Evolutionary conservation across 2,888 invertebrate genomes (phyloP), one percentile per base, ranked within the genome.

Genomic region (Tanypteryx hageni): DNA sequence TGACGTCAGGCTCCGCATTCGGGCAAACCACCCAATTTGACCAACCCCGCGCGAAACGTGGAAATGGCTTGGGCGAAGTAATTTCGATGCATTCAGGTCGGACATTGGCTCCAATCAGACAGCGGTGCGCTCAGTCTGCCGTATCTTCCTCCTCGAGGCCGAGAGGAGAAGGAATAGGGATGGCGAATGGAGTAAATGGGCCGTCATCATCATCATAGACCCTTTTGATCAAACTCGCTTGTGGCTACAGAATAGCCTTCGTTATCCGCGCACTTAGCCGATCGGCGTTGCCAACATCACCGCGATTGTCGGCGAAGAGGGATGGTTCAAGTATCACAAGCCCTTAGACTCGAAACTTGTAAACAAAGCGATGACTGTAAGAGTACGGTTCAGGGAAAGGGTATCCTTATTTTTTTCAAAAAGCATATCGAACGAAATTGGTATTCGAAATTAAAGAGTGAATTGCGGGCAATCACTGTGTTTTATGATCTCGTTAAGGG

Each of bases 81-180:
- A 76, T 76, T 76, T 76, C 76, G 76, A 76, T 76, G 76, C 76
- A 76, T 76, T 76, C 76, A 76, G 76, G 76, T 76, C 76, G 76
- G 76, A 76, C 76, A 76, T 76, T 76, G 76, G 76, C 76, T 76
- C 76, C 27, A 76, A 76, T 76, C 76, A 76, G 76, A 76, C 76
- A 27, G 76, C 22, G 76, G 11, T n/a, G 22, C n/a, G n/a, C 16
- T 7, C 14, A 64, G 64, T n/a, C 14, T 64, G 68, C 22, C 68
- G 76, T 22, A 76, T 76, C 76, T 76, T 76, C 76, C 76, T 3
- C 64, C 68, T 18, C 22, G 68, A 68, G 76, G 76, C 76, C 5
- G 3, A 44, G 76, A 27, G n/a, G 22, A 22, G 18, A 76, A 76
- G 76, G 76, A 76, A 68, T 22, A 76, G 76, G 27, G 76, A n/a